phyloP scores from a whole-genome alignment of 1,140 invertebrate genomes.

The Dendrolimus kikuchii region DNA sequence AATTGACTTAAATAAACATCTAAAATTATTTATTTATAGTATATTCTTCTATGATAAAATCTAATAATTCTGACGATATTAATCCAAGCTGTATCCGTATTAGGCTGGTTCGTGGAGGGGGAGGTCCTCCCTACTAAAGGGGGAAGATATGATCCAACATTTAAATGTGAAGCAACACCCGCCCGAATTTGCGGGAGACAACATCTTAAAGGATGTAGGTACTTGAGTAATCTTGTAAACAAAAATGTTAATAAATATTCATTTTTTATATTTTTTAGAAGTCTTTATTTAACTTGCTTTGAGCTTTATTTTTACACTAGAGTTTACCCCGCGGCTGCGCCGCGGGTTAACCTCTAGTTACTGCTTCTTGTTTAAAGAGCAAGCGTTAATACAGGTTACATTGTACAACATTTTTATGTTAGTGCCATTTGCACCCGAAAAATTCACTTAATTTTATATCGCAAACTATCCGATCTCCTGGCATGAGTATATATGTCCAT shows the following conservation, averaged over 20 bases:
- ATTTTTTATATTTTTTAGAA: slow-evolving; percentile 9
- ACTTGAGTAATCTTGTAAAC: slow-evolving; percentile 20
- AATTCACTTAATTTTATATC: no score
- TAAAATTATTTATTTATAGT: no score
- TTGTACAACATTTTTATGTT: no score
- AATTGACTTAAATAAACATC: no score
- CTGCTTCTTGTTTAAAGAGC: no score
- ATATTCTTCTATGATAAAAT: no score
- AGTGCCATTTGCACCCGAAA: no score
- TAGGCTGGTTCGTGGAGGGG: slow-evolving; percentile 11
- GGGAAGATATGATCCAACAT: slow-evolving; percentile 45
- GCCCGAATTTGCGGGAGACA: slow-evolving; percentile 57
- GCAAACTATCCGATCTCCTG: no score
- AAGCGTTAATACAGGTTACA: no score
- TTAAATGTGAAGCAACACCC: slow-evolving; percentile 60
- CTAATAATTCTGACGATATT: not conserved
- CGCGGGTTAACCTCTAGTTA: no score
- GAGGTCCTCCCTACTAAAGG: slow-evolving; percentile 6
- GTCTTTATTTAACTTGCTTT: slow-evolving; percentile 2
- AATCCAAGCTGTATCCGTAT: slow-evolving; percentile 13
- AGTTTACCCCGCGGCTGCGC: no score
- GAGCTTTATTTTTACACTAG: not conserved
- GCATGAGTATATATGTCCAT: no score
- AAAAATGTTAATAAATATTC: slow-evolving; percentile 15
- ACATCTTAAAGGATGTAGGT: slow-evolving; percentile 37